Base-by-base conservation (phyloP, 1,140 invertebrate genomes). In the Pseudomyrmex flavicornis region DNA sequence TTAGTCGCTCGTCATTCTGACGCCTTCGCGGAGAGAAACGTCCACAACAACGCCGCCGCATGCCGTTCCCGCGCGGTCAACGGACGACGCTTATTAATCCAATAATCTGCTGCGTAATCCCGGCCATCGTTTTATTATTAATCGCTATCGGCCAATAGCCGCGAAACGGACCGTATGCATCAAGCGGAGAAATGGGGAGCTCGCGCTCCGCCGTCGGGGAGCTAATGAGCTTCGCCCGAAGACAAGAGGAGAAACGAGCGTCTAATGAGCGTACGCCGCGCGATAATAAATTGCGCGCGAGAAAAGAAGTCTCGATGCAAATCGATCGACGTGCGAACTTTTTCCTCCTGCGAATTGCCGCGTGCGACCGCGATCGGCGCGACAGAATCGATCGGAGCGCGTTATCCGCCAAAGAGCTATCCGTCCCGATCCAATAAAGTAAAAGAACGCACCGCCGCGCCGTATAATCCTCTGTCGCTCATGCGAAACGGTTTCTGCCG, bases 341-440 rank as follows among this genome's bases (percentile, higher is more conserved):
- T 22, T 68, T 44, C 35, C 46, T 77, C 26, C 17, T 54, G 26
- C 44, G 44, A 26, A 26, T 17, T 9, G 46, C 13, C 62, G 48
- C 74, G 58, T 15, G 58, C 26, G 20, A 35, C 12, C 61, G 26
- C 35, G 35, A 65, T 73, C 59, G 69, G 5, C 35, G 35, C 35
- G 35, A 35, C 35, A 7, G 35, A 35, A 85, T 83, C 58, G 85
- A 83, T 61, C 62, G 54, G 63, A 59, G 35, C 35, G 35, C 35
- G 35, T 5, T 35, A 56, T 63, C 20, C 70, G 76, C 44, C 85
- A 17, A 63, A 87, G 61, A 35, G 35, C 35, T 35, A 0, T 35
- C 35, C 74, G 85, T 87, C 82, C 77, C 84, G 77, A 87, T 87
- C 76, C 85, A 82, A 85, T 87, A 87, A 87, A 82, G 35, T 35